These are phyloP conservation scores for Halichondria panicea DNA, from an alignment of 37 sponge, comb jelly and placozoan genomes.

Conservation along the genomic window DNA sequence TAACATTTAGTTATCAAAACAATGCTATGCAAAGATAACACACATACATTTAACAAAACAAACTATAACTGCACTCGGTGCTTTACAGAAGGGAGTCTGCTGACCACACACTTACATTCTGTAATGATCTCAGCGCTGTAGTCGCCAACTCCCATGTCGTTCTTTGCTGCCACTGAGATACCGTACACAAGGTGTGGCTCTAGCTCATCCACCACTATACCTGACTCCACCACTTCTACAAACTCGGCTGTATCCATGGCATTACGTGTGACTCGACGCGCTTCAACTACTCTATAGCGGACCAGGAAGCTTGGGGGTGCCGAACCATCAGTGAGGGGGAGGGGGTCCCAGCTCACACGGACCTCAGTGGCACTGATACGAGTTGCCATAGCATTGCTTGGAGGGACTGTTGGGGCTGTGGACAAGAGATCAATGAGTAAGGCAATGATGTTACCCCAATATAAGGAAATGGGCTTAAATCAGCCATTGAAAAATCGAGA, in stretches of 20 bases:
- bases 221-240: neutral
- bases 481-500: too few relatives aligned
- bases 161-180: constrained; percentile 37
- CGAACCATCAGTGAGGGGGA: neutral
- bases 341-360: constrained; percentile 5
- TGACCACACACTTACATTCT: constrained; percentile 19
- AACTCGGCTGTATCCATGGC: neutral
- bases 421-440: too few relatives aligned
- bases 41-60: too few relatives aligned
- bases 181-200: constrained; percentile 5
- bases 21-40: too few relatives aligned
- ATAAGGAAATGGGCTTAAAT: too few relatives aligned
- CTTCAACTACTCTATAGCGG: neutral
- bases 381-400: neutral
- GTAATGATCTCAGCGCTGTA: constrained; percentile 1
- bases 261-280: neutral
- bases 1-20: too few relatives aligned
- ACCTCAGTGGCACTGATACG: constrained; percentile 34
- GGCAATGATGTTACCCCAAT: too few relatives aligned
- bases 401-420: constrained; percentile 3
- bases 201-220: neutral
- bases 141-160: constrained; percentile 4
- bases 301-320: too few relatives aligned
- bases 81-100: too few relatives aligned
- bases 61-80: too few relatives aligned